These are phyloP conservation scores for Tenodera sinensis DNA, from an alignment of 2,888 invertebrate genomes.

Conservation along the genomic window DNA sequence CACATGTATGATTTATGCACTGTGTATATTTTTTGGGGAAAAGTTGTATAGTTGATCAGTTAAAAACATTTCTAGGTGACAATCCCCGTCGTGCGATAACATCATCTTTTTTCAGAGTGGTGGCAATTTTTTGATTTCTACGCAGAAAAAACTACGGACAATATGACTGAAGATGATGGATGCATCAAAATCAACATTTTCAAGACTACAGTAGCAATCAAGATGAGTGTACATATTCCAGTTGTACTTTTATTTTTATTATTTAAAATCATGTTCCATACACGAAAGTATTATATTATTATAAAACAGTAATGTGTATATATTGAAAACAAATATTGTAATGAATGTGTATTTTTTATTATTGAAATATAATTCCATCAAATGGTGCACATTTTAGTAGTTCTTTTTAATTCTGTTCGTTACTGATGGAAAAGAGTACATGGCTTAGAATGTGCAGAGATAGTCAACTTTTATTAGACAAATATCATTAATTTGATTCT, in stretches of 20 bases:
- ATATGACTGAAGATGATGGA: constrained; percentile 2
- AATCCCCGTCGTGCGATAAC: neutral
- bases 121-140: constrained; percentile 22
- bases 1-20: neutral
- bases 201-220: neutral
- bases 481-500: too few species aligned
- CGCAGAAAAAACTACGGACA: constrained; percentile 13
- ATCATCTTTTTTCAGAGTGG: constrained; percentile 23
- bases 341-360: neutral
- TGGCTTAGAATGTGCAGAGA: too few species aligned
- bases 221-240: neutral
- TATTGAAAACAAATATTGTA: neutral
- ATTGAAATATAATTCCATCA: neutral
- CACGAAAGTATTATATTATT: neutral
- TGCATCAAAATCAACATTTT: neutral
- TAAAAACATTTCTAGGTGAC: neutral
- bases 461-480: too few species aligned
- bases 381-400: neutral
- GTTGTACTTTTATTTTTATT: neutral
- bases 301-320: neutral
- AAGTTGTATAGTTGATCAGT: neutral
- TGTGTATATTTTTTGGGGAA: neutral
- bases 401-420: too few species aligned
- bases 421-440: neutral
- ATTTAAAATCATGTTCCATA: neutral